These are phyloP conservation scores for Stichopus horrens DNA, from an alignment of 53 echinoderm and acorn worm species.

Conservation along the genomic window DNA sequence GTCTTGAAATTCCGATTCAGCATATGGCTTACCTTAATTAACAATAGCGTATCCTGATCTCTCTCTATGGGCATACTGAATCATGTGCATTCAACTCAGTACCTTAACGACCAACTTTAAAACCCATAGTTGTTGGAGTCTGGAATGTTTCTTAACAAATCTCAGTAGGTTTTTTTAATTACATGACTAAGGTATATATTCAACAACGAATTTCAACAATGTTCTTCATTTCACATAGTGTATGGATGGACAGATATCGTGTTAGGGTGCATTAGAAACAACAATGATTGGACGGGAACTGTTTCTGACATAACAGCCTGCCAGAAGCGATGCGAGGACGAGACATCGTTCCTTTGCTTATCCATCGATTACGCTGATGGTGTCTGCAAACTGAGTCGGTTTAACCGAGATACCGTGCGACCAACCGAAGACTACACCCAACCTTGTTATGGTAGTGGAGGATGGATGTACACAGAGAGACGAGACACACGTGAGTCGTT, in stretches of 20 bases:
- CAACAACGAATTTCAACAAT: too few relatives aligned
- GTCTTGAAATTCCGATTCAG: too few relatives aligned
- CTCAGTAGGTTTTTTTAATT: too few relatives aligned
- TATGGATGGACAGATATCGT: constrained; percentile 4
- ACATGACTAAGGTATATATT: too few relatives aligned
- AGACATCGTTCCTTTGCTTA: not conserved
- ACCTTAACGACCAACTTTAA: too few relatives aligned
- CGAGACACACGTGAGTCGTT: not conserved
- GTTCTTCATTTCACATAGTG: not conserved
- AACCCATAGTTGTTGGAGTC: too few relatives aligned
- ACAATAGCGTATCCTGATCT: too few relatives aligned
- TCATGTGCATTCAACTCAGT: too few relatives aligned
- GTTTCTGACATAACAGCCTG: not conserved
- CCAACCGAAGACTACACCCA: constrained; percentile 6
- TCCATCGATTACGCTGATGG: not conserved
- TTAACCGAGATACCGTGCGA: not conserved
- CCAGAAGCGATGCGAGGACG: not conserved
- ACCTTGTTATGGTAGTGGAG: not conserved
- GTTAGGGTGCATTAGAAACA: not conserved
- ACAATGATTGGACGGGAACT: not conserved
- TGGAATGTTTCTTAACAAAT: too few relatives aligned
- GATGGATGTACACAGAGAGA: not conserved
- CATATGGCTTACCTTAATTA: too few relatives aligned
- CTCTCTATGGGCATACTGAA: too few relatives aligned
- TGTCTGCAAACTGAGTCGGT: not conserved